phyloP scores from a whole-genome alignment of 2,113 vertebrate genomes.

The Okapia johnstoni region DNA sequence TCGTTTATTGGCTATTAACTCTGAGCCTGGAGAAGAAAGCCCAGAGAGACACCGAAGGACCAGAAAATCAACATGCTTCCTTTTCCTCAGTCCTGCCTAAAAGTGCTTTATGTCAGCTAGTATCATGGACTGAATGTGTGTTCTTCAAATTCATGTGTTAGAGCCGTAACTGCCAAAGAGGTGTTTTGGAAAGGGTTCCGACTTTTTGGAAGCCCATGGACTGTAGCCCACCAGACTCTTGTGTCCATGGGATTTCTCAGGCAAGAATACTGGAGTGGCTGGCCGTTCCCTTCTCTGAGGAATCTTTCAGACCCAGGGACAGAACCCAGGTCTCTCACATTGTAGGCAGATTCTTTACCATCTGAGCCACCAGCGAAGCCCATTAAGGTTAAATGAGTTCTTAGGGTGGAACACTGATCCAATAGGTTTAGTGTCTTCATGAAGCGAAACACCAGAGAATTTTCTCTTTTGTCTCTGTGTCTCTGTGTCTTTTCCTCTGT shows the following conservation, averaged over 20 bases:
- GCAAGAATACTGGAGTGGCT: background rate
- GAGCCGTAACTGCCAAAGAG: background rate
- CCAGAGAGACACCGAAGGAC: background rate
- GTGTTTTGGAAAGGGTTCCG: background rate
- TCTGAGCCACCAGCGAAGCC: background rate
- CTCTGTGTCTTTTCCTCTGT: background rate
- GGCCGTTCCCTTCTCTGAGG: accelerated
- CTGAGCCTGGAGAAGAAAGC: background rate
- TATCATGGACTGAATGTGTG: background rate
- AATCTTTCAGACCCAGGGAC: background rate
- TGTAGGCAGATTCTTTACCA: background rate
- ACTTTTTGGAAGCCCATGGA: background rate
- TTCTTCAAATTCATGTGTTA: background rate
- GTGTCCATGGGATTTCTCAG: background rate
- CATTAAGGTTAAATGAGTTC: background rate
- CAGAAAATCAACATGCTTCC: background rate
- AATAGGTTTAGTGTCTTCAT: background rate
- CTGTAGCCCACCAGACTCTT: background rate
- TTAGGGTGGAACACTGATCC: background rate
- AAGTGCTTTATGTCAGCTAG: background rate
- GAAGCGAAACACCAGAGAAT: background rate
- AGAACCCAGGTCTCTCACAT: background rate
- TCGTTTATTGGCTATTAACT: background rate
- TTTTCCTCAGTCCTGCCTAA: background rate
- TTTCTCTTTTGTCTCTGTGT: background rate